phyloP scores from a whole-genome alignment of 2,888 invertebrate genomes.

The Isoperla grammatica region DNA sequence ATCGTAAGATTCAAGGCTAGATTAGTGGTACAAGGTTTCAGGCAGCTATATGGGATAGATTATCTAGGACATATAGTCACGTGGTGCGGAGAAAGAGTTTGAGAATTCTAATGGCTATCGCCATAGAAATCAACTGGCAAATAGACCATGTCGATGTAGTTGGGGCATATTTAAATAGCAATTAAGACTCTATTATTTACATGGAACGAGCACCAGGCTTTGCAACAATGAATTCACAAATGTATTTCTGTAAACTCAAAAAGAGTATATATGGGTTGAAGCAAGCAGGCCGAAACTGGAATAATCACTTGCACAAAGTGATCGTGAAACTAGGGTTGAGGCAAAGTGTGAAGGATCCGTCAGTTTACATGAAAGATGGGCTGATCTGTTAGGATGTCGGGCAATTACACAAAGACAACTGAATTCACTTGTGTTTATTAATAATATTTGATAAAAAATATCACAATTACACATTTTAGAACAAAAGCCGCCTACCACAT shows the following conservation, averaged over 20 bases:
- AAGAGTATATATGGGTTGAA: constrained; percentile 10
- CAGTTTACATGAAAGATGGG: constrained; percentile 3
- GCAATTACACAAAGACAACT: no score
- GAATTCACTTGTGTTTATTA: no score
- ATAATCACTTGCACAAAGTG: neutral
- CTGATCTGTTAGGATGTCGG: no score
- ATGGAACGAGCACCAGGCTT: constrained; percentile 17
- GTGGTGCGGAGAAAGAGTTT: constrained; percentile 3
- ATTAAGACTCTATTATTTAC: constrained; percentile 6
- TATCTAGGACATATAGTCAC: constrained; percentile 7
- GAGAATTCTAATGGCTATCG: constrained; percentile 15
- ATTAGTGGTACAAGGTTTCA: constrained; percentile 14
- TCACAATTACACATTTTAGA: no score
- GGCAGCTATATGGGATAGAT: constrained; percentile 17
- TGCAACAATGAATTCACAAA: neutral
- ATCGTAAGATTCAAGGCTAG: constrained; percentile 1
- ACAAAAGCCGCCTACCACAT: no score
- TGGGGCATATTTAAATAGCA: constrained; percentile 11
- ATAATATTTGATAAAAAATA: no score
- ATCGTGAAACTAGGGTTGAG: constrained; percentile 7
- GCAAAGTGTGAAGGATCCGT: constrained; percentile 8
- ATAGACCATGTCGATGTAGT: constrained; percentile 12
- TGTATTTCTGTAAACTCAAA: constrained; percentile 7
- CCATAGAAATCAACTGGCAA: constrained; percentile 3
- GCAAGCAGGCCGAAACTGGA: constrained; percentile 12